These are phyloP conservation scores for Oceanodroma leucorhoa DNA, from an alignment of 2,797 vertebrate genomes.

Conservation along the genomic window DNA sequence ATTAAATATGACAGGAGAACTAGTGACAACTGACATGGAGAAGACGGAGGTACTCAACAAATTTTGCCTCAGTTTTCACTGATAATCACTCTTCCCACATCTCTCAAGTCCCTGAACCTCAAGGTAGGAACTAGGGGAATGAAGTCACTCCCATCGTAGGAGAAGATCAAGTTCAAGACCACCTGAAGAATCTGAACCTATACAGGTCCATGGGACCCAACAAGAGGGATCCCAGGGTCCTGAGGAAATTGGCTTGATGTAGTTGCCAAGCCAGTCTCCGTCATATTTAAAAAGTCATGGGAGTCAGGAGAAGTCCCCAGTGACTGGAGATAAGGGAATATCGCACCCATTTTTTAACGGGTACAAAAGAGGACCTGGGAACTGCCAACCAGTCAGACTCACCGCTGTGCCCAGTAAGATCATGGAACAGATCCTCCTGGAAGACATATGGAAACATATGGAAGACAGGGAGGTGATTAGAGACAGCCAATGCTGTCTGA, in stretches of 20 bases:
- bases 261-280: neutral
- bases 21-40: neutral
- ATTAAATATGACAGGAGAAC: neutral
- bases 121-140: neutral
- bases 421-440: neutral
- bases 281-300: neutral
- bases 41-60: neutral
- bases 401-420: neutral
- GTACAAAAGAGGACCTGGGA: neutral
- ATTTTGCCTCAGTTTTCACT: neutral
- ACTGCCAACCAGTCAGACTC: neutral
- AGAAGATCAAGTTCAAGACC: neutral
- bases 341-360: neutral
- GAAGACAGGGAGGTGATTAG: neutral
- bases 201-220: neutral
- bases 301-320: neutral
- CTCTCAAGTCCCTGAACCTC: neutral
- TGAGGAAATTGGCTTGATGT: neutral
- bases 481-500: neutral
- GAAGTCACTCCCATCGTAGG: neutral
- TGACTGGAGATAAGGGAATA: neutral
- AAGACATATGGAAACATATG: neutral
- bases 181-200: accelerated
- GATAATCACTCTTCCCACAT: neutral
- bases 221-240: neutral